A percentile compares a stretch with the other conserved stretches of the same genome.
Conservation (phyloP, 2,797 vertebrate species). For the Babyrousa celebensis region DNA sequence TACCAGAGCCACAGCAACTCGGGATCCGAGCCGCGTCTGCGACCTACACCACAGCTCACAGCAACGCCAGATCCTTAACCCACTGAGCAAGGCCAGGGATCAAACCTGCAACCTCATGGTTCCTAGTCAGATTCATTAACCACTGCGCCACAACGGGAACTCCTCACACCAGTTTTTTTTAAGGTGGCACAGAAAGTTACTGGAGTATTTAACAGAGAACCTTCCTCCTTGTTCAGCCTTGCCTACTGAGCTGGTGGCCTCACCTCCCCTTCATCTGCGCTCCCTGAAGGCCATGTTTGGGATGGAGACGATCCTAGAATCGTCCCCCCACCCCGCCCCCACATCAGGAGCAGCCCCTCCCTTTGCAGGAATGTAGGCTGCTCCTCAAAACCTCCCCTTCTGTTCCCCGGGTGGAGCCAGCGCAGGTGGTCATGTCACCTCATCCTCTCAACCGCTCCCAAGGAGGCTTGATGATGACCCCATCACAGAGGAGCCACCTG, state of each 20-base stretch:
- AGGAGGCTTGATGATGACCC: neutral
- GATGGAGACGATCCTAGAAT: neutral
- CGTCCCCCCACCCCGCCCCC: neutral
- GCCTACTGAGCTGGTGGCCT: neutral
- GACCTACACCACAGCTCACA: too few relatives aligned
- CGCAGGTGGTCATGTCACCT: neutral
- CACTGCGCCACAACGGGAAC: neutral
- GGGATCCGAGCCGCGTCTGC: too few relatives aligned
- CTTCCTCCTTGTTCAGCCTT: neutral
- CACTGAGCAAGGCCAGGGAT: too few relatives aligned
- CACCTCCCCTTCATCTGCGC: neutral
- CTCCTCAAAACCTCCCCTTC: neutral
- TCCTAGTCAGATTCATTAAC: too few relatives aligned
- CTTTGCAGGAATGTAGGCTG: neutral
- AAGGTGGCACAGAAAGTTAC: slow-evolving; percentile 50
- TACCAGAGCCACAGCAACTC: too few relatives aligned
- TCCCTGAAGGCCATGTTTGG: neutral
- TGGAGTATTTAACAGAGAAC: neutral
- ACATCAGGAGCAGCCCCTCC: neutral
- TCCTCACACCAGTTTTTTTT: slow-evolving; percentile 25
- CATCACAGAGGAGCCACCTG: neutral
- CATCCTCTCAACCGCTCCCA: neutral
- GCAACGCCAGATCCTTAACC: too few relatives aligned
- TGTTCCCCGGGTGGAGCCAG: neutral
- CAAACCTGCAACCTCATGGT: too few relatives aligned